Percentiles rank a stretch among this genome's conserved stretches.
Conservation (phyloP, 2,113 vertebrate genomes). For the Stomatorhinus ivindoensis region DNA sequence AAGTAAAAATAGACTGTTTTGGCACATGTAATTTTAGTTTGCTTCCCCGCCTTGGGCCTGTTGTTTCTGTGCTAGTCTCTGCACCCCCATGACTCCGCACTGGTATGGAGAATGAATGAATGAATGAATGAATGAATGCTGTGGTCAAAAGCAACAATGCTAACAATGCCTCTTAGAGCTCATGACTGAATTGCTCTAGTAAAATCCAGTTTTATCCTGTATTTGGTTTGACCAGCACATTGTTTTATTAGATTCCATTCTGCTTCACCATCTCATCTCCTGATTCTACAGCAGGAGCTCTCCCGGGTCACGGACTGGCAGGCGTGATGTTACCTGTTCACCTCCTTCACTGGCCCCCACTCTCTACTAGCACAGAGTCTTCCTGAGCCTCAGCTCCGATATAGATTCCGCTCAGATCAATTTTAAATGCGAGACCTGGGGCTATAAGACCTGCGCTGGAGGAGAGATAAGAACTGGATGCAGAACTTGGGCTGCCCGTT, state of each 20-base stretch:
- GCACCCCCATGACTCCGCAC: background rate
- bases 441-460: background rate
- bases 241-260: background rate
- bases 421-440: background rate
- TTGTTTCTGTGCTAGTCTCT: background rate
- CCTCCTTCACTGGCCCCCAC: background rate
- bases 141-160: background rate
- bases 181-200: background rate
- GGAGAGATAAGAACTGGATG: background rate
- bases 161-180: background rate
- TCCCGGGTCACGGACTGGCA: background rate
- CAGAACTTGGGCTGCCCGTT: background rate
- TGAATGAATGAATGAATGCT: background rate
- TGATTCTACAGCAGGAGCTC: background rate
- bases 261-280: background rate
- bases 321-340: background rate
- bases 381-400: background rate
- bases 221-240: background rate
- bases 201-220: background rate
- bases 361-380: background rate
- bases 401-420: conserved; percentile 1
- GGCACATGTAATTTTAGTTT: background rate
- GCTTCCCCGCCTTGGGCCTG: background rate
- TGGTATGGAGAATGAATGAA: background rate
- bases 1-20: background rate